phyloP scores from a whole-genome alignment of 2,888 invertebrate genomes.

The Caenorhabditis afra region DNA sequence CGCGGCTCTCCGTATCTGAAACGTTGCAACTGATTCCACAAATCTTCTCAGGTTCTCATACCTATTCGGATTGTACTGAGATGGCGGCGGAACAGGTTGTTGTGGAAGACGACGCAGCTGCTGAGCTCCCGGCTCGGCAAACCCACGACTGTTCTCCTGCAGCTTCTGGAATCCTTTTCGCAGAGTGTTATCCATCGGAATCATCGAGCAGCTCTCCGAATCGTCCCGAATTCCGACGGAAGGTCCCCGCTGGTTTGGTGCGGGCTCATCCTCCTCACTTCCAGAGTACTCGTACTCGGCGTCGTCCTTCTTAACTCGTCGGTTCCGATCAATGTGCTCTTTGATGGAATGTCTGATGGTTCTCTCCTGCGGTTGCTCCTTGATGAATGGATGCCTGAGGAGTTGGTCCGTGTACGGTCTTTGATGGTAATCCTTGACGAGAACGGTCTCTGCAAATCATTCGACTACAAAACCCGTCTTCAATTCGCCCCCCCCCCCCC shows the following conservation, averaged over 20 bases:
- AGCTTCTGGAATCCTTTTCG: conserved; percentile 98
- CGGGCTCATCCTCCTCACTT: conserved; percentile 96
- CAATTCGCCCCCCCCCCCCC: not conserved
- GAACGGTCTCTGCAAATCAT: conserved; percentile 86
- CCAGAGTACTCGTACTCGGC: conserved; percentile 92
- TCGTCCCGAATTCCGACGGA: conserved; percentile 51
- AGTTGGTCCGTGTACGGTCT: conserved; percentile 98
- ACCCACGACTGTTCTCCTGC: conserved; percentile 84
- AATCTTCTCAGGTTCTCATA: too few relatives aligned
- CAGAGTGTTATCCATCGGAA: conserved; percentile 94
- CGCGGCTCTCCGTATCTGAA: conserved; percentile 50
- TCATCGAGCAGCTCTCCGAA: conserved; percentile 85
- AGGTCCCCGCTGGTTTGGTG: conserved; percentile 38
- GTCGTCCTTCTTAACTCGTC: conserved; percentile 82
- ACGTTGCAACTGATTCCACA: too few relatives aligned
- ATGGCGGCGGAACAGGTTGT: conserved; percentile 47
- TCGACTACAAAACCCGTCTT: not conserved
- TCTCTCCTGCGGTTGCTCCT: conserved; percentile 98
- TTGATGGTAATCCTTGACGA: conserved; percentile 98
- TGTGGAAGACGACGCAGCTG: conserved; percentile 73
- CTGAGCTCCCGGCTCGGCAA: conserved; percentile 72
- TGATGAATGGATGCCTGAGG: conserved; percentile 92
- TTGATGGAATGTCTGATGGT: conserved; percentile 98
- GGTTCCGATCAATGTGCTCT: conserved; percentile 94
- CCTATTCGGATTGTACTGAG: conserved; percentile 38